phyloP scores from a whole-genome alignment of 1,140 invertebrate species.

The Zaprionus ornatus region DNA sequence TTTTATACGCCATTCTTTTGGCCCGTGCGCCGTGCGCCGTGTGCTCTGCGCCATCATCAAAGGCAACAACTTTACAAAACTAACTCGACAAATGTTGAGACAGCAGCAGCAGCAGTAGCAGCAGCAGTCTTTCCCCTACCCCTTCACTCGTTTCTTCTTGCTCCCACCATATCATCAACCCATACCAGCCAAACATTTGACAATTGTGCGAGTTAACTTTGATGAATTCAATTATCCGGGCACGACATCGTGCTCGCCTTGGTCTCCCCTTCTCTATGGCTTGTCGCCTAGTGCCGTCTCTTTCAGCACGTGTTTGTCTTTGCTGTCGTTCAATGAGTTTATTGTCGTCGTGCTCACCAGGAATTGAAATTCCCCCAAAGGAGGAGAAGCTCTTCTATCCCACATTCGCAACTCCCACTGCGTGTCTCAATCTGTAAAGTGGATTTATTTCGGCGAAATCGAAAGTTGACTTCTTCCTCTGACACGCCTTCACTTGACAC shows the following conservation, averaged over 20 bases:
- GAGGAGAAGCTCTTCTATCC: neutral
- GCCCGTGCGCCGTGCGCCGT: constrained; percentile 24
- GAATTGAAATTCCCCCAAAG: constrained; percentile 68
- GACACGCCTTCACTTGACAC: constrained; percentile 7
- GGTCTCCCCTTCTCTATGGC: constrained; percentile 22
- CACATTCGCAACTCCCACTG: neutral
- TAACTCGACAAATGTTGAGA: constrained; percentile 59
- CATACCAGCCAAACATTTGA: constrained; percentile 38
- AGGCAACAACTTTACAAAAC: constrained; percentile 70
- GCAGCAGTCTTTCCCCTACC: neutral
- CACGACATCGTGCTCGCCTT: constrained; percentile 37
- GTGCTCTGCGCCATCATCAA: constrained; percentile 60
- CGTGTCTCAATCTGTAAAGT: constrained; percentile 71
- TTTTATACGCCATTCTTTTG: constrained; percentile 69
- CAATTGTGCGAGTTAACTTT: constrained; percentile 81
- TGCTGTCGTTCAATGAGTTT: constrained; percentile 62
- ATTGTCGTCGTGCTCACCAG: constrained; percentile 64
- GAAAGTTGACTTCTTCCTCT: constrained; percentile 71
- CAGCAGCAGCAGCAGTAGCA: constrained; percentile 25
- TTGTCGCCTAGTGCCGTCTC: constrained; percentile 13
- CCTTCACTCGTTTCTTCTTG: neutral
- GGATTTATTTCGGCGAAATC: constrained; percentile 77
- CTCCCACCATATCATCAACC: neutral
- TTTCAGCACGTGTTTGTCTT: constrained; percentile 65
- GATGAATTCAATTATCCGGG: constrained; percentile 80